Conservation (phyloP, 1,140 invertebrate species). For the Samia ricini region DNA sequence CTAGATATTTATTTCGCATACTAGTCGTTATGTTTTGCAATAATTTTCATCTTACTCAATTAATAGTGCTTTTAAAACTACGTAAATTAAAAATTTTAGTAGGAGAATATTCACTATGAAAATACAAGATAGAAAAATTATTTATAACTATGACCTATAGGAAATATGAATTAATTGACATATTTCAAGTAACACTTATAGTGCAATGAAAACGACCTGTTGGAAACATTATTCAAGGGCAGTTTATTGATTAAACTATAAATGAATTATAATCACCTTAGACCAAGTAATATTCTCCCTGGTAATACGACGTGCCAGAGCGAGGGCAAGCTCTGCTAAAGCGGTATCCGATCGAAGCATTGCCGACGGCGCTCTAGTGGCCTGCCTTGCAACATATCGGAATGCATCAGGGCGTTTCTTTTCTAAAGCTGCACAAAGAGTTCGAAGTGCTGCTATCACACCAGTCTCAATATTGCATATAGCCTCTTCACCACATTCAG, state of each 20-base stretch:
- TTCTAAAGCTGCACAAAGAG: conserved; percentile 66
- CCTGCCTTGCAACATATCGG: conserved; percentile 66
- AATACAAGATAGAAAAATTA: too few species aligned
- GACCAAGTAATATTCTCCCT: conserved; percentile 75
- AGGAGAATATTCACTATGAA: too few species aligned
- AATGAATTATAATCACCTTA: conserved; percentile 45
- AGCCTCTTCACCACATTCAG: conserved; percentile 67
- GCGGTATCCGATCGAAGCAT: conserved; percentile 65
- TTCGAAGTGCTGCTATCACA: conserved; percentile 48
- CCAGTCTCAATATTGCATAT: conserved; percentile 50
- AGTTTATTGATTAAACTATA: not conserved
- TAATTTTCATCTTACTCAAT: too few species aligned
- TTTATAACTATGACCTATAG: too few species aligned
- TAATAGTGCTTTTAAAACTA: too few species aligned
- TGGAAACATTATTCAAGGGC: too few species aligned
- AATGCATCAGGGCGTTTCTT: conserved; percentile 67
- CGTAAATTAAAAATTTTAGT: too few species aligned
- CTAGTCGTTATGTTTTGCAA: too few species aligned
- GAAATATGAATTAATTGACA: too few species aligned
- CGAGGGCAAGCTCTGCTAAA: conserved; percentile 65
- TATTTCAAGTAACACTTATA: too few species aligned
- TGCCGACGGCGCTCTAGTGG: conserved; percentile 55
- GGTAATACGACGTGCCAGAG: conserved; percentile 64
- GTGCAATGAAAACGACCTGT: too few species aligned
- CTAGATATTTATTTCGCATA: too few species aligned